These are phyloP conservation scores for Gallinago paraguaiae DNA, from an alignment of 2,113 vertebrate species.

Conservation along the genomic window DNA sequence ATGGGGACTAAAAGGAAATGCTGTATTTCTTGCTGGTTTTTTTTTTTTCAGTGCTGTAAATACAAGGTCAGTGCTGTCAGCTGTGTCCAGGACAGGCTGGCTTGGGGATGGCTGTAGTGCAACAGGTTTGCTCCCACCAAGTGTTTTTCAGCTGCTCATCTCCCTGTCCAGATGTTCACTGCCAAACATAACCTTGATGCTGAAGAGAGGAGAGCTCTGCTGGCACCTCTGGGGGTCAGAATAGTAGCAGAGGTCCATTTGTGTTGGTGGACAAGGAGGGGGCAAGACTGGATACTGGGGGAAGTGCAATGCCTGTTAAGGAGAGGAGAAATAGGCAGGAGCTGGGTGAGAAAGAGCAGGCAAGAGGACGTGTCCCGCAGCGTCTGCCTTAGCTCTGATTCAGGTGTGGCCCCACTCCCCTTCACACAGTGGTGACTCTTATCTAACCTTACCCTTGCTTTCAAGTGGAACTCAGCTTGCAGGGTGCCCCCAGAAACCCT, in stretches of 20 bases:
- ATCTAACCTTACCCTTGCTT: background rate
- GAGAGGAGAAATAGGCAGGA: background rate
- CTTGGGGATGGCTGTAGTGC: background rate
- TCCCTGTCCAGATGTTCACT: background rate
- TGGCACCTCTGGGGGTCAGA: accelerated
- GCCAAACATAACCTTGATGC: background rate
- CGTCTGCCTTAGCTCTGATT: background rate
- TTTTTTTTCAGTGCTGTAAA: background rate
- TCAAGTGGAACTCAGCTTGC: background rate
- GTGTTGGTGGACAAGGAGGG: background rate
- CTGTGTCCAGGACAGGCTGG: background rate
- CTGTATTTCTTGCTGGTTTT: background rate
- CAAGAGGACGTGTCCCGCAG: background rate
- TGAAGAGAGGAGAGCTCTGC: background rate
- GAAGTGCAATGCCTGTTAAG: background rate
- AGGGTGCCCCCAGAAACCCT: background rate
- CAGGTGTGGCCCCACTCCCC: background rate
- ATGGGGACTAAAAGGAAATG: background rate
- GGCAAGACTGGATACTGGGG: background rate
- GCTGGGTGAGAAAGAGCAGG: background rate
- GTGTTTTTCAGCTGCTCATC: background rate
- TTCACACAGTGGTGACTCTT: background rate
- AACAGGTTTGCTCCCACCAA: background rate
- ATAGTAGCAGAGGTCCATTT: background rate
- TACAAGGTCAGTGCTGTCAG: background rate